Percentiles rank a stretch among this genome's conserved stretches.
These are phyloP conservation scores for Acleris emargana DNA, from an alignment of 2,888 invertebrate species.

Conservation along the genomic window DNA sequence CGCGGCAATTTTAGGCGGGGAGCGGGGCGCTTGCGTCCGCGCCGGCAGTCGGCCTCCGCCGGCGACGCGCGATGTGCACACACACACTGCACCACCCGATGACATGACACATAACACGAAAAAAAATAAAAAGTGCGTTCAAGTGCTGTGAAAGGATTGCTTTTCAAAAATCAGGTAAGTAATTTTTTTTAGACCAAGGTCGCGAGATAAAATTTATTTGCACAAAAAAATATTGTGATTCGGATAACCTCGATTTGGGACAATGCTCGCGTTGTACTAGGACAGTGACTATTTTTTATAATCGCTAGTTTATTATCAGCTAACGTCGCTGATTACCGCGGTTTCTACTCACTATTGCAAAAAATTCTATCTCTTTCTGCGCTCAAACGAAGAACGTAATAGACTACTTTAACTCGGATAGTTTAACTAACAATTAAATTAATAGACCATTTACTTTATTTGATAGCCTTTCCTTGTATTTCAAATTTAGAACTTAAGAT, in stretches of 20 bases:
- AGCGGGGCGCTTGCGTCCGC: conserved; percentile 65
- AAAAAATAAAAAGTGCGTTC: conserved; percentile 19
- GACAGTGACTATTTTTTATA: conserved; percentile 37
- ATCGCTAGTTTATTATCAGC: conserved; percentile 35
- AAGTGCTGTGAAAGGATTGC: conserved; percentile 34
- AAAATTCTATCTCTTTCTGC: conserved; percentile 33
- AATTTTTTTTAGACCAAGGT: conserved; percentile 74
- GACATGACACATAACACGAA: conserved; percentile 51
- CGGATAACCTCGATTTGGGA: conserved; percentile 80
- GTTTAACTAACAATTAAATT: neutral
- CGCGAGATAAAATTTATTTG: conserved; percentile 81
- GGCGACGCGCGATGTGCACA: conserved; percentile 71
- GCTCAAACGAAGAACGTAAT: conserved; percentile 14
- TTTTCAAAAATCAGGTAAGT: conserved; percentile 51
- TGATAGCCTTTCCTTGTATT: neutral
- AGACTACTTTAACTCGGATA: conserved; percentile 13
- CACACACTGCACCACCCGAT: conserved; percentile 44
- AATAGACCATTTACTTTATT: neutral
- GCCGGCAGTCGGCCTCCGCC: conserved; percentile 77
- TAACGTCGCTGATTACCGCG: conserved; percentile 31
- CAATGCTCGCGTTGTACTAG: conserved; percentile 65
- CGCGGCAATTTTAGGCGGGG: conserved; percentile 68
- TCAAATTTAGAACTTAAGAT: too few relatives aligned
- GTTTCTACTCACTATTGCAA: conserved; percentile 31
- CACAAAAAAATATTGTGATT: conserved; percentile 75